Base-by-base conservation (phyloP, 2,888 invertebrate species). In the Torymus texanus region DNA sequence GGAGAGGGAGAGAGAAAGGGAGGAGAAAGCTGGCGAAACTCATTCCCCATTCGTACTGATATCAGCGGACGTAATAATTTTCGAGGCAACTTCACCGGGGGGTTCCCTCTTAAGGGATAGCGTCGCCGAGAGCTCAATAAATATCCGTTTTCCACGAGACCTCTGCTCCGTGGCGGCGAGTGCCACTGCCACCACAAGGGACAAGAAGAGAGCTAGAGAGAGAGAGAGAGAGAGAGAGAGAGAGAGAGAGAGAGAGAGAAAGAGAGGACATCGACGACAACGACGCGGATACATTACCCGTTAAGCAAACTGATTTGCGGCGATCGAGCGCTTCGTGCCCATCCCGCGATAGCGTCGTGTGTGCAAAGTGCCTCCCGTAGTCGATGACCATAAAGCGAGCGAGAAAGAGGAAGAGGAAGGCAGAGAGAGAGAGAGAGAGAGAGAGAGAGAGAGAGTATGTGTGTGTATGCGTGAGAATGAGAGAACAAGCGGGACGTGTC, bases 1-100 rank as follows among this genome's bases (percentile, higher is more conserved):
- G 41, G 41, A 8, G 41, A 41, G 8, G 41, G 8, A 41, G 41
- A 41, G 41, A 41, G 41, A 41, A 8, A 8, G 41, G 10, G 41
- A 1, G 41, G 5, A 41, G 41, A 41, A 41, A 10, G 13, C 11
- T 55, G 56, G 14, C 51, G 50, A 55, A 65, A 53, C 73, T 73
- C 55, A 63, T 68, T 70, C 65, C 68, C 65, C 78, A 63, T 74
- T 78, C 78, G 59, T 80, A 75, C 70, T 65, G 58, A 80, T 78
- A 74, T 58, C 59, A 66, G 50, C 62, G 79, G 67, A 76, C 58
- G 79, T 63, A 72, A 81, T 81, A 79, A 81, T 81, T 81, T 81
- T 63, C 72, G 62, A 66, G 29, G 70, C 41, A 56, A 81, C 62
- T 68, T 75, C 61, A 29, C 41, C 53, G 71, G 14, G 29, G 24